Evolutionary conservation across 2,113 vertebrate species (phyloP).

Genomic region (Lipotes vexillifer): DNA sequence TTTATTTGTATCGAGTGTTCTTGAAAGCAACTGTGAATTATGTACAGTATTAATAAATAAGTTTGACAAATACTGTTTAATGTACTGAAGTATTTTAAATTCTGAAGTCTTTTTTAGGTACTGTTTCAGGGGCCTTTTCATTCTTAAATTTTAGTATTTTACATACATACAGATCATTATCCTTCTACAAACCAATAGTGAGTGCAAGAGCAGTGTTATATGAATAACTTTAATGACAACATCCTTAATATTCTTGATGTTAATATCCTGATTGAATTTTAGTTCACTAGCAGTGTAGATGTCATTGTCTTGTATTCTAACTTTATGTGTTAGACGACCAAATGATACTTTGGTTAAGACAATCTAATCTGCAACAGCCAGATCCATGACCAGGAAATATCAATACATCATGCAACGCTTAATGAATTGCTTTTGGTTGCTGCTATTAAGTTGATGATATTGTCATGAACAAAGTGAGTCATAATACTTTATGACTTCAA

Average conservation of each 20-base stretch:
- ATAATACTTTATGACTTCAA: neutral
- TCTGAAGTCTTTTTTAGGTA: neutral
- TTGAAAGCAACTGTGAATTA: neutral
- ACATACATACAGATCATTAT: neutral
- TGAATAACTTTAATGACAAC: neutral
- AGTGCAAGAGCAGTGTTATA: neutral
- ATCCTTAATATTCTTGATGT: constrained; percentile 12
- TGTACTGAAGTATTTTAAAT: neutral
- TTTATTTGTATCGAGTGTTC: neutral
- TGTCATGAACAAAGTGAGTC: neutral
- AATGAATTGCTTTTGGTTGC: neutral
- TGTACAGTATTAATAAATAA: neutral
- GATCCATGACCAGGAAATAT: neutral
- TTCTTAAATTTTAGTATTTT: neutral
- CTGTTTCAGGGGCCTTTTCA: neutral
- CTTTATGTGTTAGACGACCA: neutral
- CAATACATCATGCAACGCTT: neutral
- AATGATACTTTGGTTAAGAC: neutral
- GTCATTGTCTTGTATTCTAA: neutral
- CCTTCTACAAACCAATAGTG: neutral
- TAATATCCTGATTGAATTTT: neutral
- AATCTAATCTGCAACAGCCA: neutral
- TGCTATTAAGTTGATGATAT: neutral
- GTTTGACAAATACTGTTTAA: neutral
- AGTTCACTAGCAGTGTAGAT: neutral